A percentile compares a stretch with the other conserved stretches of the same genome.
phyloP scores from a whole-genome alignment of 2,797 vertebrate genomes.

The Enteromius anoplus region DNA sequence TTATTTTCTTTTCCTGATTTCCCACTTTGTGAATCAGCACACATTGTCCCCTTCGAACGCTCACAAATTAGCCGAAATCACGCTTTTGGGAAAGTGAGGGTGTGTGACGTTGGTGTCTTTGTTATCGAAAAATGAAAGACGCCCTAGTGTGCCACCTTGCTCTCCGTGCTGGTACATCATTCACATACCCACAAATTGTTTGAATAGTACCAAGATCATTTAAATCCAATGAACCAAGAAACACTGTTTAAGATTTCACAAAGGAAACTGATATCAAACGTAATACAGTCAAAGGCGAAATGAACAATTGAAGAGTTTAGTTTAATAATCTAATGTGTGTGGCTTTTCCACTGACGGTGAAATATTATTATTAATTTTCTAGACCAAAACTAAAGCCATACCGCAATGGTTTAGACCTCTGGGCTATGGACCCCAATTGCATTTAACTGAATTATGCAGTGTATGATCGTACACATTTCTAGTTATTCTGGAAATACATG shows the following conservation, averaged over 20 bases:
- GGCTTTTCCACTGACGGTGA: conserved; percentile 28
- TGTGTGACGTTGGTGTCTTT: conserved; percentile 79
- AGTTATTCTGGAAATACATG: conserved; percentile 19
- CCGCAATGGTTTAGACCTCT: conserved; percentile 46
- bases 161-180: conserved; percentile 67
- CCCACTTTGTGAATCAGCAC: conserved; percentile 91
- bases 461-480: conserved; percentile 7
- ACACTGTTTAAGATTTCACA: conserved; percentile 46
- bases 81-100: conserved; percentile 78
- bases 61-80: conserved; percentile 68
- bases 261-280: conserved; percentile 36
- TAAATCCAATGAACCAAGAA: conserved; percentile 40
- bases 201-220: conserved; percentile 69
- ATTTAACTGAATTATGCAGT: conserved; percentile 31
- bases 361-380: conserved; percentile 37
- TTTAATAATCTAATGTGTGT: background rate
- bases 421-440: conserved; percentile 37
- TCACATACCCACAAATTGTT: conserved; percentile 81
- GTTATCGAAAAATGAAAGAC: conserved; percentile 85
- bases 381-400: conserved; percentile 60
- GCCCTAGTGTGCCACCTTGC: conserved; percentile 83
- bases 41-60: conserved; percentile 86
- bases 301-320: conserved; percentile 33
- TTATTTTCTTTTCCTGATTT: conserved; percentile 68
- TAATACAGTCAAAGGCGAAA: conserved; percentile 34